These are phyloP conservation scores for Choloepus hoffmanni DNA, from an alignment of 2,113 vertebrate genomes.

Conservation along the genomic window DNA sequence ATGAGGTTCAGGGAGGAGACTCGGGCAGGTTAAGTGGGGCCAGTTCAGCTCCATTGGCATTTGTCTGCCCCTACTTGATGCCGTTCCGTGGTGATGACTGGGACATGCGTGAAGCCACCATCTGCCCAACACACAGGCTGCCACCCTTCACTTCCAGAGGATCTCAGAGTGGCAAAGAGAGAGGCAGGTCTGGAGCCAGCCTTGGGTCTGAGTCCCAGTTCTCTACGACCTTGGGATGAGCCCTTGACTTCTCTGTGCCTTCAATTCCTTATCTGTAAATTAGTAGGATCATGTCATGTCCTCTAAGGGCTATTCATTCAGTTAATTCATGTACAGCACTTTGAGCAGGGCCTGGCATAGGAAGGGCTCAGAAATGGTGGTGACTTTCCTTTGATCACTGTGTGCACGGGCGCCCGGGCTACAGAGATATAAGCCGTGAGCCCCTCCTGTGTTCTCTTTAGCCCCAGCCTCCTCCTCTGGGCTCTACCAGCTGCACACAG, in stretches of 20 bases:
- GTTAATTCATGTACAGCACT: rapidly evolving
- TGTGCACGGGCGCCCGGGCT: too few species aligned
- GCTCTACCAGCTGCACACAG: neutral
- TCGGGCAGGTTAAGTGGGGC: rapidly evolving
- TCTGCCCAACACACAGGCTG: neutral
- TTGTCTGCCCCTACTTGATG: neutral
- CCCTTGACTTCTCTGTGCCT: neutral
- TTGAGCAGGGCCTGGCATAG: rapidly evolving
- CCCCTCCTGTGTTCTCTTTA: neutral
- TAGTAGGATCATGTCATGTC: neutral
- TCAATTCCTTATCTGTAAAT: neutral
- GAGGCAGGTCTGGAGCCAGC: neutral
- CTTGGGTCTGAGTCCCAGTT: neutral
- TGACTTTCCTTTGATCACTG: too few species aligned
- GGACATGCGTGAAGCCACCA: neutral
- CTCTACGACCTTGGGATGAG: neutral
- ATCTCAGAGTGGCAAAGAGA: neutral
- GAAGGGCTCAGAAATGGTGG: neutral
- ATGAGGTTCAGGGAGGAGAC: neutral
- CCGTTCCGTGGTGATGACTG: neutral
- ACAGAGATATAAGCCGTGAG: rapidly evolving
- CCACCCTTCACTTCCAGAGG: neutral
- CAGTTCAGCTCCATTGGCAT: neutral
- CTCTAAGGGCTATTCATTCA: neutral
- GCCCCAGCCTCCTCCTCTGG: rapidly evolving